These are phyloP conservation scores for Dipodomys ordii DNA, from an alignment of 2,113 vertebrate species.

Conservation along the genomic window DNA sequence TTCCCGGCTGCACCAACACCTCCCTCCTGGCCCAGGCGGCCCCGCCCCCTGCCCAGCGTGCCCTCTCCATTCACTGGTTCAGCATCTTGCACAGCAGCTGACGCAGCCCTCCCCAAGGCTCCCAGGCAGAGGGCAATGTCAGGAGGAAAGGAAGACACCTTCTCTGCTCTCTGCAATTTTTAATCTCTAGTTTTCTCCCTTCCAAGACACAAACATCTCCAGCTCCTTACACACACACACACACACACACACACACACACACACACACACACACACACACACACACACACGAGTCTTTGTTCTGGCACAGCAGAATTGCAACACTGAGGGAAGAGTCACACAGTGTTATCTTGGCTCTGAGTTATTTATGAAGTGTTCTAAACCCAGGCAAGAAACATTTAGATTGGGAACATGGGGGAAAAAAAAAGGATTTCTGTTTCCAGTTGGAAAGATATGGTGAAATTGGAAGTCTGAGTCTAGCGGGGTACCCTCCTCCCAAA, in stretches of 20 bases:
- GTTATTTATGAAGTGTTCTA: slow-evolving; percentile 74
- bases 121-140: background rate
- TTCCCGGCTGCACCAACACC: slow-evolving; percentile 73
- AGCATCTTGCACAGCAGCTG: slow-evolving; percentile 72
- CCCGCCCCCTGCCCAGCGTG: slow-evolving; percentile 85
- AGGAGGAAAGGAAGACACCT: slow-evolving; percentile 11
- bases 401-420: background rate
- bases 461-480: background rate
- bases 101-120: slow-evolving; percentile 35
- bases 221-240: slow-evolving; percentile 16
- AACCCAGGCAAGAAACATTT: slow-evolving; percentile 46
- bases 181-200: slow-evolving; percentile 64
- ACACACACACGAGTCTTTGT: slow-evolving; percentile 73
- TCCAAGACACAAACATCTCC: slow-evolving; percentile 65
- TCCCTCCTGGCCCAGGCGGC: slow-evolving; percentile 79
- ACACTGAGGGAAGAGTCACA: slow-evolving; percentile 47
- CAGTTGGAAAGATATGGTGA: slow-evolving; percentile 23
- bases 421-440: slow-evolving; percentile 49
- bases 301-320: slow-evolving; percentile 68
- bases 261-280: background rate
- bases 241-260: slow-evolving; percentile 5
- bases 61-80: slow-evolving; percentile 85
- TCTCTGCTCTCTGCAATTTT: slow-evolving; percentile 41
- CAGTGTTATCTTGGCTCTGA: slow-evolving; percentile 67
- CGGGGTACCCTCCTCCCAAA: background rate